phyloP scores from a whole-genome alignment of 2,888 invertebrate genomes.

The Tridacna crocea region DNA sequence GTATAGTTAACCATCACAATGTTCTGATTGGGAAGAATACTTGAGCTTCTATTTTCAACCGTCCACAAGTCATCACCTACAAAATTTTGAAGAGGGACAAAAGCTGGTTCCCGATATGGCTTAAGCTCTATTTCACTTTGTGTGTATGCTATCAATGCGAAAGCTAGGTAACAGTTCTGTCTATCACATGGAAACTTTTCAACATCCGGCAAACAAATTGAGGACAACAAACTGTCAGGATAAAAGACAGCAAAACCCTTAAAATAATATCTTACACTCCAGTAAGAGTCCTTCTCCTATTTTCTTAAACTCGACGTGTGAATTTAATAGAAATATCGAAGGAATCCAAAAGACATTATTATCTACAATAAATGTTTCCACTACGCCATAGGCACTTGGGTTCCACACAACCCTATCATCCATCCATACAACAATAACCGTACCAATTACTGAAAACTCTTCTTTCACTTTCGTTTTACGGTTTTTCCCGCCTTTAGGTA shows the following conservation, averaged over 20 bases:
- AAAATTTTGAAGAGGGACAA: background rate
- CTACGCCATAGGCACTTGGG: background rate
- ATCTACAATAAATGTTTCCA: constrained; percentile 5
- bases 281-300: constrained; percentile 5
- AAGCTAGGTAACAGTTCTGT: constrained; percentile 1
- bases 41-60: background rate
- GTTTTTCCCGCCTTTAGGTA: no score
- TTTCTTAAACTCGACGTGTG: background rate
- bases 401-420: background rate
- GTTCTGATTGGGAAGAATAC: background rate
- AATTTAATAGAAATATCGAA: background rate
- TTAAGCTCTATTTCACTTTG: background rate
- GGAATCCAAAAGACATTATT: constrained; percentile 14
- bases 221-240: constrained; percentile 7
- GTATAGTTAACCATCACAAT: background rate
- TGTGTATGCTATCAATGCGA: background rate
- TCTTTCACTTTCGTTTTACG: constrained; percentile 10
- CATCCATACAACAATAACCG: background rate
- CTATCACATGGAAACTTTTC: background rate
- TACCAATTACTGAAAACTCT: constrained; percentile 12
- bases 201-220: constrained; percentile 1
- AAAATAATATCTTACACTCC: constrained; percentile 9
- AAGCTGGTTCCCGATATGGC: background rate
- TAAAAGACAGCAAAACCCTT: background rate
- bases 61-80: constrained; percentile 1